Conservation (phyloP, 2,797 vertebrate genomes). For the Hippoglossus hippoglossus region DNA sequence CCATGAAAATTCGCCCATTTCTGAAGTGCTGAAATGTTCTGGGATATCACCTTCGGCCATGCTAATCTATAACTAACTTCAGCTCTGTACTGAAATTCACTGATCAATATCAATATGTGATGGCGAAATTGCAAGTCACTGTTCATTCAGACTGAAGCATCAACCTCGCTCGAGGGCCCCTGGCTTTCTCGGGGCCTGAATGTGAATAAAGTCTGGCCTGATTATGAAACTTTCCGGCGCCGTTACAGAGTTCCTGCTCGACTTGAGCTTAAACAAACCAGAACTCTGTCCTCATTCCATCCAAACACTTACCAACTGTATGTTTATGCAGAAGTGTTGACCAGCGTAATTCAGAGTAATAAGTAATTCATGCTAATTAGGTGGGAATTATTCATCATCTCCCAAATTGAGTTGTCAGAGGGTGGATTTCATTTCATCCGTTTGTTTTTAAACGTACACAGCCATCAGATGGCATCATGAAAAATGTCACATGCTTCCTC, state of each 20-base stretch:
- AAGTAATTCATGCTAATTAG: slow-evolving; percentile 3
- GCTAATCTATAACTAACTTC: slow-evolving; percentile 39
- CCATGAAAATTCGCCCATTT: slow-evolving; percentile 20
- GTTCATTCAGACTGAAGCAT: slow-evolving; percentile 43
- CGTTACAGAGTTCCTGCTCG: slow-evolving; percentile 16
- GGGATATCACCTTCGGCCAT: slow-evolving; percentile 48
- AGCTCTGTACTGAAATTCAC: slow-evolving; percentile 42
- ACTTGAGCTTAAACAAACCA: slow-evolving; percentile 4
- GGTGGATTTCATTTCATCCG: slow-evolving; percentile 6
- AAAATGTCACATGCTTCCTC: slow-evolving; percentile 40
- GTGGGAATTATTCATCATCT: slow-evolving; percentile 1
- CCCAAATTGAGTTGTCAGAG: neutral
- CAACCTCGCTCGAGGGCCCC: slow-evolving; percentile 16
- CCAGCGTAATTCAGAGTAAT: neutral
- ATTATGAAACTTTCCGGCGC: slow-evolving; percentile 39
- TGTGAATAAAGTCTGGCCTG: slow-evolving; percentile 43
- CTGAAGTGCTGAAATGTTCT: slow-evolving; percentile 38
- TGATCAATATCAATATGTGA: slow-evolving; percentile 63
- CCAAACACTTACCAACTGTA: neutral
- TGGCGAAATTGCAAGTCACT: slow-evolving; percentile 59
- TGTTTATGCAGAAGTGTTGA: slow-evolving; percentile 2
- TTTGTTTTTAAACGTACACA: neutral
- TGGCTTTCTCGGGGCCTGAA: slow-evolving; percentile 25
- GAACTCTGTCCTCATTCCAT: slow-evolving; percentile 7
- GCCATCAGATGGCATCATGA: slow-evolving; percentile 15